Conservation (phyloP, 2,888 invertebrate genomes). For the Idaea aversata region DNA sequence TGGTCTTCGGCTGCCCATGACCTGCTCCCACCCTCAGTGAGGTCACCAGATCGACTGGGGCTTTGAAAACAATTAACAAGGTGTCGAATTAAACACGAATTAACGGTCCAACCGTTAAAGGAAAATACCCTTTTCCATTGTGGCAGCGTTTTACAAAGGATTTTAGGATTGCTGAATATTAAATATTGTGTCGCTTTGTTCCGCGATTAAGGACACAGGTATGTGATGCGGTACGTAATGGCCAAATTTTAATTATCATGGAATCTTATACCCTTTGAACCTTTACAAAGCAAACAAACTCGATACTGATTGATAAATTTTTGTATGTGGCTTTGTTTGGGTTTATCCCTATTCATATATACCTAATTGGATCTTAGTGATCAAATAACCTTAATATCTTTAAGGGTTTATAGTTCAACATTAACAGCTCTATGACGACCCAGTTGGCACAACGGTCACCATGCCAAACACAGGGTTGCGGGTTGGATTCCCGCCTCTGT, state of each 20-base stretch:
- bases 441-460: too few relatives aligned
- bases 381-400: not conserved
- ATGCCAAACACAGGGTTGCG: too few relatives aligned
- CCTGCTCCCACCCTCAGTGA: slow-evolving; percentile 51
- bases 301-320: slow-evolving; percentile 27
- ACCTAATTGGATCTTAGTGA: not conserved
- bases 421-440: not conserved
- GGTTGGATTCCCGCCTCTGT: too few relatives aligned
- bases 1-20: slow-evolving; percentile 60
- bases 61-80: slow-evolving; percentile 80
- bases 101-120: slow-evolving; percentile 76
- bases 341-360: not conserved
- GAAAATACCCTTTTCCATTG: slow-evolving; percentile 79
- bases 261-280: slow-evolving; percentile 34
- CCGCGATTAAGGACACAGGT: slow-evolving; percentile 59
- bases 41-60: slow-evolving; percentile 77
- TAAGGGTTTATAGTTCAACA: not conserved
- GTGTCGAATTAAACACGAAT: slow-evolving; percentile 81
- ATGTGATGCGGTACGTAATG: slow-evolving; percentile 48
- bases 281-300: slow-evolving; percentile 24
- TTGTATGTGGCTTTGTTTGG: slow-evolving; percentile 19
- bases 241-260: slow-evolving; percentile 49
- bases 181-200: slow-evolving; percentile 76
- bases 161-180: slow-evolving; percentile 77
- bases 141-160: slow-evolving; percentile 71